Base-by-base conservation (phyloP, 2,888 invertebrate genomes). In the Elegia similella region DNA sequence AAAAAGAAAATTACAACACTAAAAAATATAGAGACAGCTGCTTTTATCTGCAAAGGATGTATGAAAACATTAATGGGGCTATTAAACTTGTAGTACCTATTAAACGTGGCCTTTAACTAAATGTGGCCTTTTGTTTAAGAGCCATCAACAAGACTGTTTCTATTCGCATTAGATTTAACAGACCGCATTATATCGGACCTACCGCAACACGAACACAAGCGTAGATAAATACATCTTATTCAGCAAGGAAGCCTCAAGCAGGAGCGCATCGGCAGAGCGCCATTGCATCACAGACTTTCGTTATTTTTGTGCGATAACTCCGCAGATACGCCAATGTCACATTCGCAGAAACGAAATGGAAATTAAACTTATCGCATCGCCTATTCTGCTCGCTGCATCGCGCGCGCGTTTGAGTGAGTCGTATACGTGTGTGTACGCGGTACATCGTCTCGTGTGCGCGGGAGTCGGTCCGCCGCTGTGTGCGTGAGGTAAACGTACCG, bases 401-500 rank as follows among this genome's bases (percentile, higher is more conserved):
- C 80, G 83, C 56, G 62, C 52, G 64, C 53, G 64, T 50, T 62
- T 56, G 75, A 65, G 70, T 66, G 75, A 69, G 78, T 38, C 64
- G 59, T 63, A 46, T 44, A 59, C 54, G 68, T 52, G 59, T 50
- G 59, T 59, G 68, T 60, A 67, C 53, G 68, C 38, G 55, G 59
- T 23, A 23, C 43, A 12, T 13, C 16, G 34, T 29, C 1, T 12
- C 15, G 48, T 48, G 48, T 50, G 67, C 59, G 70, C 53, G 70
- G 54, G 67, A 56, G 75, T 68, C 63, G 61, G 66, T 74, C 82
- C 75, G 85, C 77, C 72, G 69, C 79, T 72, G 86, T 82, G 84
- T 76, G 86, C 77, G 84, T 80, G 88, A 82, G 90, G 90, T 89
- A 88, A 91, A 86, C 88, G 90, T 68, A 87, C 90, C 84, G 82